Conservation (phyloP, 2,113 vertebrate species). For the Herpetotheres cachinnans region DNA sequence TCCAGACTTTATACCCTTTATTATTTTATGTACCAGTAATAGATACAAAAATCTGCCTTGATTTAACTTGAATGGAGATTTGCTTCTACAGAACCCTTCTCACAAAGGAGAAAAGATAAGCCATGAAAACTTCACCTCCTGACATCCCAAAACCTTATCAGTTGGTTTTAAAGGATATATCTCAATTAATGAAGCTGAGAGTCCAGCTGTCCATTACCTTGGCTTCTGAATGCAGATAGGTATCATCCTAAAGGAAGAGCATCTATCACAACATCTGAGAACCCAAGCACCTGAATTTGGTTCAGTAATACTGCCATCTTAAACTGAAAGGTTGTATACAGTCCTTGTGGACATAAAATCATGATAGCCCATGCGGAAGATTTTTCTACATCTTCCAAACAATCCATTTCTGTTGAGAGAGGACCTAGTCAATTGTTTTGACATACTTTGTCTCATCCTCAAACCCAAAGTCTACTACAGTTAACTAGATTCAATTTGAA, state of each 20-base stretch:
- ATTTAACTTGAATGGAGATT: not conserved
- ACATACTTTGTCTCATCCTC: not conserved
- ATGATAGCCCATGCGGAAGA: accelerated
- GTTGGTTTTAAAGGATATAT: not conserved
- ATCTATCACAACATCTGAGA: not conserved
- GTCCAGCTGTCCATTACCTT: not conserved
- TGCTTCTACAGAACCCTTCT: not conserved
- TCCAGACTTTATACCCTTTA: not conserved
- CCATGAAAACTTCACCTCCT: not conserved
- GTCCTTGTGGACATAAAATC: not conserved
- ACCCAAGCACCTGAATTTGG: not conserved
- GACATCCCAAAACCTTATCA: not conserved
- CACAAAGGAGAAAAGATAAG: not conserved
- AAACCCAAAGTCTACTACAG: not conserved
- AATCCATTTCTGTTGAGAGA: not conserved
- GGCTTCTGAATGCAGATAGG: not conserved
- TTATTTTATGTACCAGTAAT: not conserved
- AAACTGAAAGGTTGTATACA: not conserved
- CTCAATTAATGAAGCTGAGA: not conserved
- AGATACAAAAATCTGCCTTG: not conserved
- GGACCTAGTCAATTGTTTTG: not conserved
- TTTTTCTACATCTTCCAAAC: not conserved
- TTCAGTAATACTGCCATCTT: not conserved
- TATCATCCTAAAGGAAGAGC: not conserved
- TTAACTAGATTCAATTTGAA: not conserved